Percentiles rank a stretch among this genome's conserved stretches.
phyloP scores from a whole-genome alignment of 2,113 vertebrate species.

The Poicephalus gulielmi region DNA sequence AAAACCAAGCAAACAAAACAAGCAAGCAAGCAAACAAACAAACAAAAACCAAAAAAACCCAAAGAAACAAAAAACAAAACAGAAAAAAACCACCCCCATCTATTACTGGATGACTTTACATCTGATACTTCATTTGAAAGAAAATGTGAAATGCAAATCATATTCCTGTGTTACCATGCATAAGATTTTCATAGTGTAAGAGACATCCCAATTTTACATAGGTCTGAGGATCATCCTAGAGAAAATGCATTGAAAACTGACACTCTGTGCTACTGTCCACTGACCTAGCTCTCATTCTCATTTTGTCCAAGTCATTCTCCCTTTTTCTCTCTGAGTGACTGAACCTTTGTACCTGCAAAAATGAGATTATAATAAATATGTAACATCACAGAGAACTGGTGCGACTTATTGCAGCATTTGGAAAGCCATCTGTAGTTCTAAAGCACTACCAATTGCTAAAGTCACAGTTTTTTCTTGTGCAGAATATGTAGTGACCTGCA shows the following conservation, averaged over 20 bases:
- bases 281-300: neutral
- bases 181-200: neutral
- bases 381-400: neutral
- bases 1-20: no score
- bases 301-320: neutral
- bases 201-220: neutral
- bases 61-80: no score
- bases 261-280: neutral
- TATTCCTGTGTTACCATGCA: neutral
- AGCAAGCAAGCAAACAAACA: no score
- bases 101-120: neutral
- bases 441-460: neutral
- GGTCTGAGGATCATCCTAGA: neutral
- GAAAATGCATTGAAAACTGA: neutral
- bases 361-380: neutral
- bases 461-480: neutral
- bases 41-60: no score
- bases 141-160: neutral
- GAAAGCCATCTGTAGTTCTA: neutral
- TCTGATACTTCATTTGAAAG: neutral
- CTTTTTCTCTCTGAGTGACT: neutral
- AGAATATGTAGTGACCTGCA: neutral
- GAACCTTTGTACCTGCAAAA: neutral
- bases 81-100: neutral
- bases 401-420: neutral